Evolutionary conservation across 2,888 invertebrate genomes (phyloP).

Genomic region (Rhamphomyia laevipes): DNA sequence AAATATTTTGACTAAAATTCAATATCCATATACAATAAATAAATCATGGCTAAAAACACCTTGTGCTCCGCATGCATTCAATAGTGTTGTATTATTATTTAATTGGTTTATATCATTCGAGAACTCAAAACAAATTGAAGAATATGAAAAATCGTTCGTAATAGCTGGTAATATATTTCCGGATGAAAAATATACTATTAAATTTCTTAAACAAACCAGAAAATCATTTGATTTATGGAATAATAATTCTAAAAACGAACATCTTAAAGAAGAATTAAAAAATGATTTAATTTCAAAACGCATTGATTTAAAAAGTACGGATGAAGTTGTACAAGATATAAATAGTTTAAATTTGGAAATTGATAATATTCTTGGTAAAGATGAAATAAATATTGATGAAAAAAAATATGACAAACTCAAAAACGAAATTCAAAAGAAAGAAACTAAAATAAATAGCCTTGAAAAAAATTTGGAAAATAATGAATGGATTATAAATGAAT

Average conservation of each 20-base stretch:
- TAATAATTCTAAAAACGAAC: conserved; percentile 18
- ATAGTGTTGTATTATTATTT: conserved; percentile 29
- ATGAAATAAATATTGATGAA: conserved; percentile 14
- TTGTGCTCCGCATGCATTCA: conserved; percentile 31
- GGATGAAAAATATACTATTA: conserved; percentile 22
- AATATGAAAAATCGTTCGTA: conserved; percentile 10
- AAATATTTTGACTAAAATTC: conserved; percentile 26
- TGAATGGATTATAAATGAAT: conserved; percentile 8
- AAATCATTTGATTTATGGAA: conserved; percentile 11
- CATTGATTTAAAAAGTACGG: conserved; percentile 16
- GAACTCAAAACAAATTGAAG: conserved; percentile 11
- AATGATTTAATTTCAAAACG: conserved; percentile 22
- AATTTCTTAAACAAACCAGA: conserved; percentile 27
- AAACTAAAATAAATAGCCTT: conserved; percentile 9
- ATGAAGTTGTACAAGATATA: conserved; percentile 20
- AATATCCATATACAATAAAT: conserved; percentile 31
- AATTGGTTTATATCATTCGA: conserved; percentile 31
- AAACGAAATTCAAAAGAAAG: conserved; percentile 17
- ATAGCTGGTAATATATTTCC: conserved; percentile 17
- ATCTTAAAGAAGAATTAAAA: conserved; percentile 19
- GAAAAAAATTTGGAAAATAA: conserved; percentile 7
- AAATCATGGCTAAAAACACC: conserved; percentile 37
- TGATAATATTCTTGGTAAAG: conserved; percentile 15
- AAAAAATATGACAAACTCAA: conserved; percentile 19
- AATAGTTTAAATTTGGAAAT: conserved; percentile 13